phyloP scores from a whole-genome alignment of 2,797 vertebrate species.

The Sandelia bainsii region DNA sequence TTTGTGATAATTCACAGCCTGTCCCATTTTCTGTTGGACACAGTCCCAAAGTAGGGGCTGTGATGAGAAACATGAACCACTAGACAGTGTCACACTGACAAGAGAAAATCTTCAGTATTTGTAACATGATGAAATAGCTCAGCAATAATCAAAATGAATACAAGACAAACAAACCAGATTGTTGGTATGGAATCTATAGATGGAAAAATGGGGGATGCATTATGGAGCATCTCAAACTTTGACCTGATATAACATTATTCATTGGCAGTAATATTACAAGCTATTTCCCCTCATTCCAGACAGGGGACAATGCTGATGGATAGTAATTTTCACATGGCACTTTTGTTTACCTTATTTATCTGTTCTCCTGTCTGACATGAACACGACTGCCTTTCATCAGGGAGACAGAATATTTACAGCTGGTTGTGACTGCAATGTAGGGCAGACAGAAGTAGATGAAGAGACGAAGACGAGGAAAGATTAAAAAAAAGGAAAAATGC shows the following conservation, averaged over 20 bases:
- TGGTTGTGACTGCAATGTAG: conserved; percentile 63
- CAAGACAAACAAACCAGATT: conserved; percentile 69
- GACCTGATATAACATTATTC: conserved; percentile 78
- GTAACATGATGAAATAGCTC: conserved; percentile 55
- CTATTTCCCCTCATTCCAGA: conserved; percentile 75
- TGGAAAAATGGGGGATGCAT: conserved; percentile 65
- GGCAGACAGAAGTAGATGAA: conserved; percentile 36
- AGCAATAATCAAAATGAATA: conserved; percentile 59
- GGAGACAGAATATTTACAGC: conserved; percentile 66
- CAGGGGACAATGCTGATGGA: conserved; percentile 76
- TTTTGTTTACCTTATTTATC: conserved; percentile 82
- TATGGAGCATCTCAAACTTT: conserved; percentile 74
- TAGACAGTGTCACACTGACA: conserved; percentile 66
- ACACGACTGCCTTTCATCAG: conserved; percentile 65
- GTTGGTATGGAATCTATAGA: conserved; percentile 66
- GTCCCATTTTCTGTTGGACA: conserved; percentile 87
- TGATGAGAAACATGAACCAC: conserved; percentile 75
- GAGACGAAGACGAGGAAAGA: conserved; percentile 30
- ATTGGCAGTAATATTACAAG: conserved; percentile 78
- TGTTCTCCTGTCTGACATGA: conserved; percentile 63
- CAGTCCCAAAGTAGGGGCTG: conserved; percentile 80
- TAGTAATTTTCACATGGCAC: conserved; percentile 79
- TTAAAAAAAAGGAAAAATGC: conserved; percentile 1
- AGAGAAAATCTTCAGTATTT: conserved; percentile 64
- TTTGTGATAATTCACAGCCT: conserved; percentile 89